phyloP scores from a whole-genome alignment of 2,113 vertebrate genomes.

The Anoura caudifer region DNA sequence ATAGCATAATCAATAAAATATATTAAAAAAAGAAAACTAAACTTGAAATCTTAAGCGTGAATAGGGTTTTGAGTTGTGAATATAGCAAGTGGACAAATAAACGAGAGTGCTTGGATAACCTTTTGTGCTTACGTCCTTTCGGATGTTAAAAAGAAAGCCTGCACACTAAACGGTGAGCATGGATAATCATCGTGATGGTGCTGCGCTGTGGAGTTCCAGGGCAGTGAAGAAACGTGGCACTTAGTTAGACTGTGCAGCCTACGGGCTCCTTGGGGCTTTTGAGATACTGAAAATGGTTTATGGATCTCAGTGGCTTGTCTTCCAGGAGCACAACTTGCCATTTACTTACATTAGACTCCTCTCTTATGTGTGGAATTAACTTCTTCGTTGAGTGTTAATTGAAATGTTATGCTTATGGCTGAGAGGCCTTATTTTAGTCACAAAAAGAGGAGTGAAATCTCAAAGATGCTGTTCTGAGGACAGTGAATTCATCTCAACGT shows the following conservation, averaged over 20 bases:
- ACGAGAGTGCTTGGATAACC: neutral
- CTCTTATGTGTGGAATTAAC: conserved; percentile 18
- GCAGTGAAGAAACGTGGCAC: neutral
- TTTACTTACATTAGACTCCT: neutral
- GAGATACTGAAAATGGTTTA: conserved; percentile 21
- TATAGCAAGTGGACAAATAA: neutral
- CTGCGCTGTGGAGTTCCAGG: neutral
- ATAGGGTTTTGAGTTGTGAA: conserved; percentile 13
- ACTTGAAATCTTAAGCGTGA: neutral
- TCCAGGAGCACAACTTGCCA: neutral
- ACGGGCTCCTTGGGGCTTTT: neutral
- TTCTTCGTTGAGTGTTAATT: conserved; percentile 36
- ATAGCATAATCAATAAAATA: no score
- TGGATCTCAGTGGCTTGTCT: neutral
- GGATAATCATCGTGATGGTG: neutral
- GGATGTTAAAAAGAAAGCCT: neutral
- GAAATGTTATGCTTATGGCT: conserved; percentile 12
- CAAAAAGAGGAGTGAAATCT: conserved; percentile 17
- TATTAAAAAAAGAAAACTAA: conserved; percentile 24
- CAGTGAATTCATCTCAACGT: neutral
- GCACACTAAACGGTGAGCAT: neutral
- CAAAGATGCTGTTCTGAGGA: neutral
- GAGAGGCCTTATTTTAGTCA: conserved; percentile 48
- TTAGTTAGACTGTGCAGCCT: neutral
- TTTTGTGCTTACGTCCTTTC: neutral